Base-by-base conservation (phyloP, 2,888 invertebrate species). In the Xanthorhoe spadicearia region DNA sequence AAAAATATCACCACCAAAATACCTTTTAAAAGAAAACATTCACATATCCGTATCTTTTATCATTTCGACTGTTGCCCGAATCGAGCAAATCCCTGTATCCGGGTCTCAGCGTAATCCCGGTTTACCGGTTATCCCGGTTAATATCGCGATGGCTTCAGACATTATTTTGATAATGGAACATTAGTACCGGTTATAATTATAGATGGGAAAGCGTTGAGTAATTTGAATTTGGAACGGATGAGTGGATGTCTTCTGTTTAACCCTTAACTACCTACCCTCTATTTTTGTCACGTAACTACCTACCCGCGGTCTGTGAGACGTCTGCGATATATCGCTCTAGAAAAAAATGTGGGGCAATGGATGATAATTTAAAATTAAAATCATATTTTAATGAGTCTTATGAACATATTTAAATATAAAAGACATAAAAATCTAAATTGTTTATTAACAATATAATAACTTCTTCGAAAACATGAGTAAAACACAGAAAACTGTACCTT, bases 11-110 rank as follows among this genome's bases (percentile, higher is more conserved):
- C 66, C 23, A 61, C 51, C 32, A 57, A 61, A 65, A 69, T 61
- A 61, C 50, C 51, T 57, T 62, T 63, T 59, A 61, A 63, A 69
- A 66, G 61, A 66, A 63, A 62, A 69, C 70, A 72, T 73, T 67
- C 73, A 65, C 66, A 72, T 72, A 66, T 81, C 79, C 83, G 82
- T 89, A 90, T 90, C 92, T 89, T 90, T 91, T 92, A 92, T 92
- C 92, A 92, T 91, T 89, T 86, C 87, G 84, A 82, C 84, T 85
- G 88, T 84, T 79, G 84, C 85, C 83, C 85, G 89, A 90, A 90
- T 90, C 83, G 83, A 88, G 90, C 92, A 92, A 93, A 93, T 92
- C 92, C 92, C 88, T 84, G 87, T 87, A 91, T 93, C 92, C 91
- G 88, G 82, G 81, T 77, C 81, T 83, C 83, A 84, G 86, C 89